Evolutionary conservation across 2,113 vertebrate species (phyloP), one percentile per base, ranked within the genome.

Genomic region (Onychorhynchus coronatus): DNA sequence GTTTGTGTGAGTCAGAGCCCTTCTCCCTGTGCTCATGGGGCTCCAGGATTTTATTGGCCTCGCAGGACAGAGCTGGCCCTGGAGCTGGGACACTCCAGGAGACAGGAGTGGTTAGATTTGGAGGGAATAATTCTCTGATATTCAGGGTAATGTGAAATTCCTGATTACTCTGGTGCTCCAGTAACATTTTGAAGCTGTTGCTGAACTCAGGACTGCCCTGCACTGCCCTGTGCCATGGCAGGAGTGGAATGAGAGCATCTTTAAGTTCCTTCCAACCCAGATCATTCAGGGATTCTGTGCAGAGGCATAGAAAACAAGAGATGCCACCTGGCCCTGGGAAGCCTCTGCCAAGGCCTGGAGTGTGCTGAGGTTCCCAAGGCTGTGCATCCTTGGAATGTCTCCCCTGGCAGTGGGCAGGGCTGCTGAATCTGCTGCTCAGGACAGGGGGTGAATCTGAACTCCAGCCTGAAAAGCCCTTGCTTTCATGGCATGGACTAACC

Each of bases 91-190:
- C 25, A 12, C 39, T 49, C 33, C 56, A 35, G 74, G 50, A 55
- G 49, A 12, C 6, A 9, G 1, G 0, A 44, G 35, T 37, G 65
- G 14, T 35, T n/a, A 3, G 23, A 33, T 88, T 61, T 20, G 0
- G 6, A 62, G 50, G 49, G 44, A 80, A 46, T 9, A 53, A 12
- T 24, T 33, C 42, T 10, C 44, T 61, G 67, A 12, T 6, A 2
- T 1, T 35, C 50, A 76, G 49, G 63, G 44, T n/a, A 66, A 35
- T 3, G 20, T 4, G 2, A 2, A 27, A 5, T 3, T 79, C 27
- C 44, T 24, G 2, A 7, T 3, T 70, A 58, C 49, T 80, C 41
- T 44, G 35, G 9, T 9, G 13, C 47, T 52, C 58, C 13, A 13
- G 63, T 3, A 79, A 13, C 6, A 3, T 65, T 80, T 25, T 22